Conservation (phyloP, 2,888 invertebrate species). For the Eumerus sabulonum region DNA sequence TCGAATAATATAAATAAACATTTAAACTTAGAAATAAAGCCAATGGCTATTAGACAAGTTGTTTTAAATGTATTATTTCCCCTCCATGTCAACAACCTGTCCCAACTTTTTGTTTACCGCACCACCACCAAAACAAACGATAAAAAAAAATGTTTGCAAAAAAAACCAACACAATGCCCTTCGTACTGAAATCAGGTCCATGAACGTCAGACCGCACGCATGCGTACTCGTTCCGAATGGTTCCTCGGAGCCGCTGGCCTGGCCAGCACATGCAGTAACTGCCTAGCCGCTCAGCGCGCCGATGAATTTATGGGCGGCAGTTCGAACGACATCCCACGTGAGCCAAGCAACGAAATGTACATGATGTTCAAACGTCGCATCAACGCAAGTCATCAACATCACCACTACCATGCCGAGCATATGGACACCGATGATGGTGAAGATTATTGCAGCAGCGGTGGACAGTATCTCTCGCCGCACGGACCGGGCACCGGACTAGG, state of each 20-base stretch:
- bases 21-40: conserved; percentile 10
- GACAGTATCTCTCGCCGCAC: conserved; percentile 62
- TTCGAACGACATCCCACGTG: conserved; percentile 68
- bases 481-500: conserved; percentile 23
- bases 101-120: conserved; percentile 55
- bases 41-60: conserved; percentile 19
- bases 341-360: conserved; percentile 67
- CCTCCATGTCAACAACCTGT: conserved; percentile 52
- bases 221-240: conserved; percentile 99
- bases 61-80: conserved; percentile 64
- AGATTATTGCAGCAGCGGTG: conserved; percentile 60
- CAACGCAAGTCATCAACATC: conserved; percentile 41
- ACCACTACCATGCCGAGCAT: conserved; percentile 64
- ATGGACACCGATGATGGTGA: conserved; percentile 76
- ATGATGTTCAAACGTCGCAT: conserved; percentile 73
- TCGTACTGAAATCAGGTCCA: conserved; percentile 83
- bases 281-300: conserved; percentile 71
- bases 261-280: conserved; percentile 76
- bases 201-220: conserved; percentile 96
- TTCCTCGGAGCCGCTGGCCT: conserved; percentile 83
- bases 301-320: conserved; percentile 72
- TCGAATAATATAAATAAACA: no score
- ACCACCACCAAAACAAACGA: no score
- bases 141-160: no score
- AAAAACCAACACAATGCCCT: conserved; percentile 33